Evolutionary conservation across 2,797 vertebrate genomes (phyloP), one percentile per base, ranked within the genome.

Genomic region (Coranthus polyacanthus): DNA sequence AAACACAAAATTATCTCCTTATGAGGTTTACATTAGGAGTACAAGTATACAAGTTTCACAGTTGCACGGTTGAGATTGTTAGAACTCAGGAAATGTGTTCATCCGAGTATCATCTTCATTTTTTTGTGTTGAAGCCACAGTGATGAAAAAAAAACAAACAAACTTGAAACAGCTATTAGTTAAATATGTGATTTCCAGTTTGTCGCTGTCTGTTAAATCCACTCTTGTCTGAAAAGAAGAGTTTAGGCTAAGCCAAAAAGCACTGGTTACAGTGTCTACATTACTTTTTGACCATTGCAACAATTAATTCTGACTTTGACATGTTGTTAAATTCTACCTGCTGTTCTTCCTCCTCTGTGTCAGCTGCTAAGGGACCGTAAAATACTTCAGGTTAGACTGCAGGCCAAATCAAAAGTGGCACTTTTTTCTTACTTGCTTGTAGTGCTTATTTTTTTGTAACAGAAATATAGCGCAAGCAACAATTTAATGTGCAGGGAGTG

Each of bases 381-480:
- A 45, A 29, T 20, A 47, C 12, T 2, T 44, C 6, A 38, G 34
- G 42, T 58, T 55, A n/a, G 46, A 60, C 50, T 45, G 16, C 9
- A 16, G 20, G 61, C 57, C 32, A 61, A 49, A 37, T 21, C 43
- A 10, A 69, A 72, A 45, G 32, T 16, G 43, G 5, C 47, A 59
- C 52, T 38, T 52, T 46, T 26, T 46, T 56, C 10, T 17, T 45
- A 7, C 22, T 63, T 7, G 8, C 41, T 57, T 47, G 32, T 44
- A 34, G n/a, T 20, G 10, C 50, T 47, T n/a, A 44, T 46, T 65
- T 66, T 41, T 29, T 41, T 72, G 63, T 42, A 34, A 43, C 12
- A 41, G 41, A 66, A 59, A 39, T 75, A 37, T 20, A 44, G 34
- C 7, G 3, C 44, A 51, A 36, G 43, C 29, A 57, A 46, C 6